phyloP scores from a whole-genome alignment of 2,113 vertebrate genomes.

The Coryphaenoides rupestris region DNA sequence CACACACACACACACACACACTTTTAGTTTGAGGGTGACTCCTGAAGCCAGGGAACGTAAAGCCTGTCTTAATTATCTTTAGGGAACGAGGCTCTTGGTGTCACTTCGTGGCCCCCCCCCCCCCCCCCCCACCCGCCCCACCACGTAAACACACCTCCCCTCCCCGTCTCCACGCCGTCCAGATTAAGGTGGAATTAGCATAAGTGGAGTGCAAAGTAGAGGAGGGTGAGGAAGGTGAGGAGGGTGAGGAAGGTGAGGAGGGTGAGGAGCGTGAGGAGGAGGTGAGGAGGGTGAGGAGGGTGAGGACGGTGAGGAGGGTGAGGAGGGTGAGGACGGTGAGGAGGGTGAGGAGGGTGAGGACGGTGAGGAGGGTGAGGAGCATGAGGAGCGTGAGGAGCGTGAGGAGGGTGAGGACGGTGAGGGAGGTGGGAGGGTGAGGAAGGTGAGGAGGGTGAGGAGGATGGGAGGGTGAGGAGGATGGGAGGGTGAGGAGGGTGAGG shows the following conservation, averaged over 20 bases:
- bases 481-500: constrained; percentile 30
- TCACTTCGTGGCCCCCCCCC: no score
- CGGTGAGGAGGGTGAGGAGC: neutral
- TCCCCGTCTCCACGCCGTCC: constrained; percentile 55
- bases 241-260: neutral
- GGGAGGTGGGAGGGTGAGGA: constrained; percentile 25
- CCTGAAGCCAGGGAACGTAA: constrained; percentile 30
- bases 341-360: neutral
- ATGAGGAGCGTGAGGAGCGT: constrained; percentile 42
- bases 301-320: neutral
- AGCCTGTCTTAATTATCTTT: constrained; percentile 54
- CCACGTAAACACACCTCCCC: constrained; percentile 60
- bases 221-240: constrained; percentile 32
- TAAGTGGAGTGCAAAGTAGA: constrained; percentile 66
- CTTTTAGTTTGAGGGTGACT: constrained; percentile 28
- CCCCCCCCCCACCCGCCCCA: no score
- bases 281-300: constrained; percentile 23
- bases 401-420: neutral
- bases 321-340: constrained; percentile 42
- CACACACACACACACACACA: neutral
- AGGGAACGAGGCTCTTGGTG: constrained; percentile 38
- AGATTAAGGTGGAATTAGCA: constrained; percentile 66
- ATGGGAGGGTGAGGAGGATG: neutral
- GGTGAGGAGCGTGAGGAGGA: no score
- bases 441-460: constrained; percentile 29